Conservation (phyloP, 2,113 vertebrate species). For the Zonotrichia leucophrys region DNA sequence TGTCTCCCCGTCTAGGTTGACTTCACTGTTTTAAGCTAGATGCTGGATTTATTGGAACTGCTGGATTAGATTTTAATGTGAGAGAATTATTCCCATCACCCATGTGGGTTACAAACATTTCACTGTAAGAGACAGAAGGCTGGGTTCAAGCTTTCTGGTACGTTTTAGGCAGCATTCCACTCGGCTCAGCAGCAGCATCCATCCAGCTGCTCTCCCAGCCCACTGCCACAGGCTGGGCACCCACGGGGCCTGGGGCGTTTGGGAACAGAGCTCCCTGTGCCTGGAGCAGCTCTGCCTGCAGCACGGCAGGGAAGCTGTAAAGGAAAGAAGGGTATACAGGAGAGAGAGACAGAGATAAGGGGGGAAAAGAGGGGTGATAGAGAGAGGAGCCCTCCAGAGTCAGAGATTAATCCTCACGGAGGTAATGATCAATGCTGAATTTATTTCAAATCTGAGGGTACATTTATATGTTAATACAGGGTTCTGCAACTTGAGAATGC, state of each 20-base stretch:
- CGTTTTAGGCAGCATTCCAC: not conserved
- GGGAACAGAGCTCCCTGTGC: not conserved
- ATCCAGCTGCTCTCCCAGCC: not conserved
- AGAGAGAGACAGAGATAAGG: too few species aligned
- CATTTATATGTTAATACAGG: too few species aligned
- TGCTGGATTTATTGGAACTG: not conserved
- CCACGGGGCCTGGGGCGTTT: not conserved
- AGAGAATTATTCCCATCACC: not conserved
- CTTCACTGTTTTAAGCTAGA: not conserved
- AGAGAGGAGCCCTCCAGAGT: too few species aligned
- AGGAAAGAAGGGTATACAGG: too few species aligned
- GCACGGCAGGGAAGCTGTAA: not conserved
- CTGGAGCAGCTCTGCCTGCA: not conserved
- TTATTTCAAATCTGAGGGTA: too few species aligned
- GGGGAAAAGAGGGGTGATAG: too few species aligned
- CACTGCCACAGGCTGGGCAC: accelerated
- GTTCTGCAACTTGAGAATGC: too few species aligned
- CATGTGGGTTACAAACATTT: not conserved
- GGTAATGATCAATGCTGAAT: too few species aligned
- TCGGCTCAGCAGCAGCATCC: not conserved
- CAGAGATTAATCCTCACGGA: too few species aligned
- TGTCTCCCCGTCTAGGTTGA: not conserved
- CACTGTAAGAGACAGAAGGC: not conserved
- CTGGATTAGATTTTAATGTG: not conserved
- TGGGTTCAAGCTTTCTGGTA: not conserved